Evolutionary conservation across 2,113 vertebrate species (phyloP).

Genomic region (Gila orcuttii): DNA sequence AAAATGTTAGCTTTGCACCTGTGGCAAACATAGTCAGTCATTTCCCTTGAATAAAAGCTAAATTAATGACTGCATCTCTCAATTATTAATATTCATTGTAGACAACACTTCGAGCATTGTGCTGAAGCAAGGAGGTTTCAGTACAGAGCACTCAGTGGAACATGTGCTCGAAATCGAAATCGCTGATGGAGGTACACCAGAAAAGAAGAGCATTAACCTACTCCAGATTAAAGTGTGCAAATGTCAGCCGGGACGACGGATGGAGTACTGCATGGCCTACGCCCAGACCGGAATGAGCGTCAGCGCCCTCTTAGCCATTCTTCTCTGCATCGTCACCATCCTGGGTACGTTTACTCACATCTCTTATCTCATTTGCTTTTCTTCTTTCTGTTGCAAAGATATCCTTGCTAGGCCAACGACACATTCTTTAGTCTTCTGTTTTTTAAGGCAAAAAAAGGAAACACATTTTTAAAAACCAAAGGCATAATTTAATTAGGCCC

Average conservation of each 20-base stretch:
- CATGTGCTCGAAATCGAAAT: constrained; percentile 84
- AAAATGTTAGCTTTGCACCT: constrained; percentile 19
- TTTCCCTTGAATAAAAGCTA: background rate
- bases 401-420: background rate
- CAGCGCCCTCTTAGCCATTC: constrained; percentile 85
- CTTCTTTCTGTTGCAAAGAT: background rate
- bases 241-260: constrained; percentile 77
- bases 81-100: constrained; percentile 62
- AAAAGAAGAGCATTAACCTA: constrained; percentile 75
- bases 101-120: constrained; percentile 87
- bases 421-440: background rate
- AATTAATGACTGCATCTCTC: background rate
- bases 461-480: background rate
- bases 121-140: constrained; percentile 85
- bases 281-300: constrained; percentile 79
- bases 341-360: constrained; percentile 76
- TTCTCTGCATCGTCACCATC: constrained; percentile 86
- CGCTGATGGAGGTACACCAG: constrained; percentile 82
- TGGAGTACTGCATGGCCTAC: constrained; percentile 76
- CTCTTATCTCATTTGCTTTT: background rate
- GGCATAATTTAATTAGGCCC: background rate
- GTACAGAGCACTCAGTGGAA: constrained; percentile 79
- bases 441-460: background rate
- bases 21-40: background rate
- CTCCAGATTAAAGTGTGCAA: constrained; percentile 83